Evolutionary conservation across 1,140 invertebrate genomes (phyloP).

Genomic region (Drosophila kanapiae): DNA sequence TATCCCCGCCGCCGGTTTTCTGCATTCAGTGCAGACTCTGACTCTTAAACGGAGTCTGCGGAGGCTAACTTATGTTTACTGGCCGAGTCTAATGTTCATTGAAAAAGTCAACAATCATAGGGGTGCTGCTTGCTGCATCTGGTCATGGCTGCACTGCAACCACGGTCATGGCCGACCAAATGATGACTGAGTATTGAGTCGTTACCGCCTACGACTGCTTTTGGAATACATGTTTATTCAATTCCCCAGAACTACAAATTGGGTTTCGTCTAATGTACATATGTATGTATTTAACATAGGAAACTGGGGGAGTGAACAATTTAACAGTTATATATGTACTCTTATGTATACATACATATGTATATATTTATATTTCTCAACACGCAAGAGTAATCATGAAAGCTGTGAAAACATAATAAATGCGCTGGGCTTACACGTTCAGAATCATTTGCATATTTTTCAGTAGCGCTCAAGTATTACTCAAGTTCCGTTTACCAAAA

Average conservation of each 20-base stretch:
- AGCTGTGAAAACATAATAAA: conserved; percentile 14
- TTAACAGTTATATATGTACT: not conserved
- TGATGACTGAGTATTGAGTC: conserved; percentile 39
- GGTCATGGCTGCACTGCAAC: conserved; percentile 12
- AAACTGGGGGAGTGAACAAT: conserved; percentile 3
- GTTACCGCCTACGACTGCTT: conserved; percentile 24
- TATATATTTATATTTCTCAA: not conserved
- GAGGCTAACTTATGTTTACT: conserved; percentile 44
- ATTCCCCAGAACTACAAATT: conserved; percentile 3
- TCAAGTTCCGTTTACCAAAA: conserved; percentile 6
- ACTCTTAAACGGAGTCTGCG: conserved; percentile 19
- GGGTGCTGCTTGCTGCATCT: conserved; percentile 7
- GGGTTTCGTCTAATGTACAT: conserved; percentile 1
- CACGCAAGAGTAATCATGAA: not conserved
- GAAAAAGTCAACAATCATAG: conserved; percentile 20
- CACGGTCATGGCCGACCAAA: conserved; percentile 40
- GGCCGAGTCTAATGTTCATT: conserved; percentile 39
- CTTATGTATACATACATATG: not conserved
- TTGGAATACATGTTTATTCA: not conserved
- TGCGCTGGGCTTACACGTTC: conserved; percentile 1
- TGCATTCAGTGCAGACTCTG: not conserved
- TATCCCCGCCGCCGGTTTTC: not conserved
- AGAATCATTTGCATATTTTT: conserved; percentile 38
- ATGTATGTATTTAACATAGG: not conserved
- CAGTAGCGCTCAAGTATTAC: conserved; percentile 19